These are phyloP conservation scores for Saturnia pavonia DNA, from an alignment of 2,888 invertebrate genomes.

Conservation along the genomic window DNA sequence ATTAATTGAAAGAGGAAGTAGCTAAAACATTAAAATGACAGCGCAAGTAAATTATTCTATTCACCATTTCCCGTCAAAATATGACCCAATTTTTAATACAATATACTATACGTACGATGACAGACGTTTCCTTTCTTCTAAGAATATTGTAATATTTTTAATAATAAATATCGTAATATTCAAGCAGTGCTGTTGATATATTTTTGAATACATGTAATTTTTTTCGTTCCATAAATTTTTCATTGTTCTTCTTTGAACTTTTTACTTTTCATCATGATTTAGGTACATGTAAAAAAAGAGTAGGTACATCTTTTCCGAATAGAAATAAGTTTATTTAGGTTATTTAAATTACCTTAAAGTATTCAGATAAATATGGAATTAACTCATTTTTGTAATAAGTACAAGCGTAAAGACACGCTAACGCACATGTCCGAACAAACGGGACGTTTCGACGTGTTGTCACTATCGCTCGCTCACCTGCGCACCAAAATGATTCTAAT, in stretches of 20 bases:
- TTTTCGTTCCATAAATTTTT: neutral
- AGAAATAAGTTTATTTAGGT: slow-evolving; percentile 4
- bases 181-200: slow-evolving; percentile 14
- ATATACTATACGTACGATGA: slow-evolving; percentile 72
- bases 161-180: slow-evolving; percentile 17
- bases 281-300: neutral
- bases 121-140: slow-evolving; percentile 74
- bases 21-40: slow-evolving; percentile 45
- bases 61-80: slow-evolving; percentile 75
- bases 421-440: slow-evolving; percentile 14
- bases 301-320: neutral
- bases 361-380: neutral
- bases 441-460: slow-evolving; percentile 29
- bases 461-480: slow-evolving; percentile 74
- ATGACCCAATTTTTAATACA: slow-evolving; percentile 79
- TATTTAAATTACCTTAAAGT: neutral
- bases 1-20: slow-evolving; percentile 20
- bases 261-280: slow-evolving; percentile 5
- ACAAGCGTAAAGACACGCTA: neutral
- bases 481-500: slow-evolving; percentile 68
- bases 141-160: slow-evolving; percentile 45
- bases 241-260: slow-evolving; percentile 10
- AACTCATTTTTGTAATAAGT: neutral
- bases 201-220: neutral
- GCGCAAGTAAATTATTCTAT: slow-evolving; percentile 63